A percentile compares a stretch with the other conserved stretches of the same genome.
Evolutionary conservation across 2,113 vertebrate species (phyloP).

Genomic region (Gadus chalcogrammus): DNA sequence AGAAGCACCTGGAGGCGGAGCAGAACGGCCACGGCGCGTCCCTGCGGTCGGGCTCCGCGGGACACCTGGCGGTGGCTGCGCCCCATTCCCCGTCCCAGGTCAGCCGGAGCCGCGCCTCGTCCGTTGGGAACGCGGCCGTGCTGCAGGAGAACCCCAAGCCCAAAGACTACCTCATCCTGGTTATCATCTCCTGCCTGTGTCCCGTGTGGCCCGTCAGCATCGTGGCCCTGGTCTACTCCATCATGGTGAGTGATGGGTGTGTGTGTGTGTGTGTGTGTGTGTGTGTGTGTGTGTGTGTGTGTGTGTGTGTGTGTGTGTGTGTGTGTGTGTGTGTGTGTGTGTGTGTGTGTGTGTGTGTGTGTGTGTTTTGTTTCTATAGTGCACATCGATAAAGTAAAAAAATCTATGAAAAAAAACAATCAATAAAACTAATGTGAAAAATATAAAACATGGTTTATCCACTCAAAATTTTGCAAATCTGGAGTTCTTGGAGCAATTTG

Average conservation of each 20-base stretch:
- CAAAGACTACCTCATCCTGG: constrained; percentile 88
- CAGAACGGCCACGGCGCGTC: constrained; percentile 82
- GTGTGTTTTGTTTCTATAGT: too few relatives aligned
- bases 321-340: too few relatives aligned
- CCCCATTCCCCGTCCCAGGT: constrained; percentile 79
- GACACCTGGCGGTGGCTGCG: constrained; percentile 71
- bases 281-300: too few relatives aligned
- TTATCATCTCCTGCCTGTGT: constrained; percentile 92
- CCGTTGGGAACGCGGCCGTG: constrained; percentile 75
- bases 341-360: too few relatives aligned
- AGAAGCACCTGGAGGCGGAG: constrained; percentile 72
- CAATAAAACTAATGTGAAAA: too few relatives aligned
- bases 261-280: too few relatives aligned
- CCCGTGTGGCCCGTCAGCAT: constrained; percentile 95
- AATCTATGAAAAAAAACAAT: too few relatives aligned
- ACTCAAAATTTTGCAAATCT: too few relatives aligned
- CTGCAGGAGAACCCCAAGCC: constrained; percentile 81
- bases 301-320: too few relatives aligned
- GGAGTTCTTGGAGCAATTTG: too few relatives aligned
- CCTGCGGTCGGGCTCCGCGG: constrained; percentile 75
- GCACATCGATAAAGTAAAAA: too few relatives aligned
- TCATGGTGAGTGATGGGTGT: constrained; percentile 84
- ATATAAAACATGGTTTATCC: too few relatives aligned
- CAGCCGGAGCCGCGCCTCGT: constrained; percentile 84
- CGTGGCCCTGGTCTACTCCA: constrained; percentile 90